Evolutionary conservation across 2,797 vertebrate species (phyloP).

Genomic region (Carcharodon carcharias): DNA sequence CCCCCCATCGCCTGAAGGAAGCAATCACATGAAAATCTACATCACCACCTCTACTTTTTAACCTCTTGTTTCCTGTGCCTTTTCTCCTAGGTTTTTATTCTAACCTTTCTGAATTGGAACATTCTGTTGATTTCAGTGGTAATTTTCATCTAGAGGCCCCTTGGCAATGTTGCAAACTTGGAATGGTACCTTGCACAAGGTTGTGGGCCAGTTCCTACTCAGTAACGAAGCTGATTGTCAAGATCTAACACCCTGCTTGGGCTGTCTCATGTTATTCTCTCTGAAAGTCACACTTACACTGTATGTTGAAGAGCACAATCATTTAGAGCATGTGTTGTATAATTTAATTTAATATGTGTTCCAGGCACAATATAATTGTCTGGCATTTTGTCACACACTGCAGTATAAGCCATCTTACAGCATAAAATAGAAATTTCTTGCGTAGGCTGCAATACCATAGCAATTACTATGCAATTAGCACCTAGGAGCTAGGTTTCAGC

Average conservation of each 20-base stretch:
- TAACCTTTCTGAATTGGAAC: background rate
- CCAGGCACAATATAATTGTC: background rate
- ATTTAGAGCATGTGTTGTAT: background rate
- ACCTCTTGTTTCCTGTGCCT: background rate
- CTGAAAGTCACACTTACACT: background rate
- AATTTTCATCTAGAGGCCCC: too few species aligned
- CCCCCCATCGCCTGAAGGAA: background rate
- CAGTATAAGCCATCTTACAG: too few species aligned
- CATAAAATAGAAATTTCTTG: background rate
- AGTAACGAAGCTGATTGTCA: background rate
- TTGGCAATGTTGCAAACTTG: background rate
- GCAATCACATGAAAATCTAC: background rate
- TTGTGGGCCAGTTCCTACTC: background rate
- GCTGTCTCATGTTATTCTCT: background rate
- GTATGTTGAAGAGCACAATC: background rate
- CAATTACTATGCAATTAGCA: background rate
- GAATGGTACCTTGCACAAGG: background rate
- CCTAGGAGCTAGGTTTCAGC: background rate
- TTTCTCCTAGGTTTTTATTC: background rate
- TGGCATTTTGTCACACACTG: background rate
- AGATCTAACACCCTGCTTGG: background rate
- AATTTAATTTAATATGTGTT: background rate
- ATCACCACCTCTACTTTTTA: background rate
- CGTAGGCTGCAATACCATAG: background rate
- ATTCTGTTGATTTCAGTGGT: too few species aligned